These are phyloP conservation scores for Cliona cf. orientalis DNA, from an alignment of 37 sponge, comb jelly and placozoan genomes.

Conservation along the genomic window DNA sequence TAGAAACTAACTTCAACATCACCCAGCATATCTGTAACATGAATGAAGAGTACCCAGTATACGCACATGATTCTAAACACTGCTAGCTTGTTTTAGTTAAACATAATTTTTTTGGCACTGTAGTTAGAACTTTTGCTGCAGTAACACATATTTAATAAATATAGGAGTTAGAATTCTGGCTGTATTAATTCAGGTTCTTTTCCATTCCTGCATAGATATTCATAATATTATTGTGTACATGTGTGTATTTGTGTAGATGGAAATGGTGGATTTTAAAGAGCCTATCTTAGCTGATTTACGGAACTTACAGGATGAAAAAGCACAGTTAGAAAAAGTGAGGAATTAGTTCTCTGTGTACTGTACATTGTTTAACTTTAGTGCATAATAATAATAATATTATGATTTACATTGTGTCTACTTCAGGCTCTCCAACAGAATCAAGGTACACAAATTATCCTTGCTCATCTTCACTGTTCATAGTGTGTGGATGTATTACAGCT, in stretches of 20 bases:
- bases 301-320: conserved; percentile 14
- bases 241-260: conserved; percentile 18
- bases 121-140: too few species aligned
- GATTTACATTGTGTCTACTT: neutral
- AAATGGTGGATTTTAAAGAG: conserved; percentile 31
- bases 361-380: neutral
- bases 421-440: conserved; percentile 40
- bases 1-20: too few species aligned
- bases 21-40: too few species aligned
- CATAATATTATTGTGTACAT: neutral
- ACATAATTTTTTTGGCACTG: too few species aligned
- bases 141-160: too few species aligned
- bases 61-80: too few species aligned
- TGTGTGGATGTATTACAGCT: conserved; percentile 12
- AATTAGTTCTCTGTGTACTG: neutral
- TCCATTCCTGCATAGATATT: too few species aligned
- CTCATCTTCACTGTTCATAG: neutral
- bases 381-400: too few species aligned
- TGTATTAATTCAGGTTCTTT: too few species aligned
- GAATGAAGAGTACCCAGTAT: too few species aligned
- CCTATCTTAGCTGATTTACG: conserved; percentile 28
- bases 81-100: too few species aligned
- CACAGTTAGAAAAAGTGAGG: conserved; percentile 14
- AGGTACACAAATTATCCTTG: conserved; percentile 30
- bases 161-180: too few species aligned